Percentiles rank a stretch among this genome's conserved stretches.
Conservation (phyloP, 2,888 invertebrate species). For the Drosophila tanythrix region DNA sequence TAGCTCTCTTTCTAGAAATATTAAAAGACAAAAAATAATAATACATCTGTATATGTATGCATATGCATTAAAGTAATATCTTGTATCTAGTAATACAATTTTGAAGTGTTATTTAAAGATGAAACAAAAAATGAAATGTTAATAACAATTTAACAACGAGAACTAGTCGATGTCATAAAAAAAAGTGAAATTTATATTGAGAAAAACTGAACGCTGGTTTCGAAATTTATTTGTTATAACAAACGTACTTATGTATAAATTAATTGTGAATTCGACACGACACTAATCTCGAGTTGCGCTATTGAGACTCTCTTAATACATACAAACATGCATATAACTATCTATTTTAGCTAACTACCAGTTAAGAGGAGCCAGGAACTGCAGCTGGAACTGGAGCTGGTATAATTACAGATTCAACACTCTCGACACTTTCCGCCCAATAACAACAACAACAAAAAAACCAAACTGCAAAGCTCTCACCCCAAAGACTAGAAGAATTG, state of each 20-base stretch:
- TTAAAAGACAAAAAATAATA: constrained; percentile 59
- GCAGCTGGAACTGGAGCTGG: constrained; percentile 31
- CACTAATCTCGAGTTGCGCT: constrained; percentile 44
- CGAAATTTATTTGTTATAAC: constrained; percentile 72
- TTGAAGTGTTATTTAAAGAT: constrained; percentile 65
- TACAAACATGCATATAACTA: constrained; percentile 19
- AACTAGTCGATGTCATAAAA: constrained; percentile 72
- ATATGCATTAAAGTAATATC: constrained; percentile 62
- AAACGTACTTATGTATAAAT: constrained; percentile 50
- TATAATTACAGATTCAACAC: constrained; percentile 41
- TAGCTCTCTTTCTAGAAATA: constrained; percentile 85
- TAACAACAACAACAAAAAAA: constrained; percentile 18
- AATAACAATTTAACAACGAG: constrained; percentile 58
- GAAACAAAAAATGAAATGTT: constrained; percentile 9
- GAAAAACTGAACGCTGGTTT: constrained; percentile 74
- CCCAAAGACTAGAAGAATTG: constrained; percentile 66
- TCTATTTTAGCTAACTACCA: constrained; percentile 10
- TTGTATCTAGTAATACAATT: constrained; percentile 66
- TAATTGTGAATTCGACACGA: constrained; percentile 57
- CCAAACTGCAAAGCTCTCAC: constrained; percentile 50
- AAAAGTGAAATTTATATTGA: constrained; percentile 63
- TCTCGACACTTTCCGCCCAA: constrained; percentile 75
- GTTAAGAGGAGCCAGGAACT: constrained; percentile 18
- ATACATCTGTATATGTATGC: constrained; percentile 42
- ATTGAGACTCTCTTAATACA: constrained; percentile 43